Conservation (phyloP, 2,888 invertebrate species). For the Gastrophysa polygoni region DNA sequence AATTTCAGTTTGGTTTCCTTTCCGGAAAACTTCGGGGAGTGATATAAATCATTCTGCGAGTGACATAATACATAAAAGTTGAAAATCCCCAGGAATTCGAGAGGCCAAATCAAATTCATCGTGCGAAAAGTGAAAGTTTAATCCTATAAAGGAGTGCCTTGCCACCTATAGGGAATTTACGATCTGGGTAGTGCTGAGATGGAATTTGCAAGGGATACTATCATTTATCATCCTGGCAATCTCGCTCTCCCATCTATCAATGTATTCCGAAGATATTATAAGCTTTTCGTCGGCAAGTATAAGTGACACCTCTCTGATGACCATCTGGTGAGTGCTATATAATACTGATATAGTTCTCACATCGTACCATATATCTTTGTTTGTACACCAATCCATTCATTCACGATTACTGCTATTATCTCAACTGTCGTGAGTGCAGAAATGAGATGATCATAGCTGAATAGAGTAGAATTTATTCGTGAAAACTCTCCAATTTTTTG, state of each 20-base stretch:
- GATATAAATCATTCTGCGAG: neutral
- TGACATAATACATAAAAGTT: slow-evolving; percentile 13
- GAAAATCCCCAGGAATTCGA: slow-evolving; percentile 31
- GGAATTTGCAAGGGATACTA: slow-evolving; percentile 44
- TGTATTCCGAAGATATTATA: slow-evolving; percentile 44
- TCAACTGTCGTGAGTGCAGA: no score
- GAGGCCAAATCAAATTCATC: slow-evolving; percentile 45
- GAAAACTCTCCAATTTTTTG: no score
- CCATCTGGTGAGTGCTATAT: no score
- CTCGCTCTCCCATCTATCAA: slow-evolving; percentile 46
- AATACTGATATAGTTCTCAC: no score
- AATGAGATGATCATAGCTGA: no score
- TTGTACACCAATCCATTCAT: no score
- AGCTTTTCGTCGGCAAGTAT: slow-evolving; percentile 31
- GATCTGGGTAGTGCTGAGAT: slow-evolving; percentile 42
- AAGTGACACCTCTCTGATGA: no score
- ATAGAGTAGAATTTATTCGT: no score
- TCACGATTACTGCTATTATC: no score
- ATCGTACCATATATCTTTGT: no score
- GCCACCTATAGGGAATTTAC: slow-evolving; percentile 46
- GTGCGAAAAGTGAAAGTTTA: slow-evolving; percentile 47
- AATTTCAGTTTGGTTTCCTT: neutral
- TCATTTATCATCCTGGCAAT: slow-evolving; percentile 46
- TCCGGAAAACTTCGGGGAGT: neutral
- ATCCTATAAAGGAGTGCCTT: slow-evolving; percentile 43